Percentiles rank a stretch among this genome's conserved stretches.
phyloP scores from a whole-genome alignment of 2,113 vertebrate genomes.

The Hippopotamus amphibius region DNA sequence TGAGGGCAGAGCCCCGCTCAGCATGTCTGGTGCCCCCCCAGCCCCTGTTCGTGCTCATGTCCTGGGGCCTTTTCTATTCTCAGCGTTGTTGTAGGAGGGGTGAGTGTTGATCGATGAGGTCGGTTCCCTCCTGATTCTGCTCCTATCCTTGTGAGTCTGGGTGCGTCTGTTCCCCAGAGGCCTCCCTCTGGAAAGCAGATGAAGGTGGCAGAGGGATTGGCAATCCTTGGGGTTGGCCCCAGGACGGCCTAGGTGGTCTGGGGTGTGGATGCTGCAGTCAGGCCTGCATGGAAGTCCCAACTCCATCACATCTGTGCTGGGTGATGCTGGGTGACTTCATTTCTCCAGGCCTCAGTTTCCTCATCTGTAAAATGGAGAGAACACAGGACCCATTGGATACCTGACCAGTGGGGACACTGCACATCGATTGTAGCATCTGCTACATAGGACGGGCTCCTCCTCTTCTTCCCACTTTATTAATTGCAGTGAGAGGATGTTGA shows the following conservation, averaged over 20 bases:
- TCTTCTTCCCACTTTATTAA: too few species aligned
- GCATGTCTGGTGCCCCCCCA: rapidly evolving
- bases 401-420: not conserved
- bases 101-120: not conserved
- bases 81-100: not conserved
- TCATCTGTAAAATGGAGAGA: not conserved
- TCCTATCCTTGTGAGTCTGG: not conserved
- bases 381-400: not conserved
- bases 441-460: rapidly evolving
- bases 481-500: rapidly evolving
- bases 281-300: too few species aligned
- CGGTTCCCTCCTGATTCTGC: rapidly evolving
- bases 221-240: rapidly evolving
- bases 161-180: not conserved
- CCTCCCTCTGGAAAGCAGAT: not conserved
- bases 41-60: rapidly evolving
- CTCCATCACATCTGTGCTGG: not conserved
- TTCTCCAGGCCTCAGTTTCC: not conserved
- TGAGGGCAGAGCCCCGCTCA: not conserved
- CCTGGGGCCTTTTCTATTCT: not conserved
- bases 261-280: not conserved
- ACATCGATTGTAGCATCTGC: rapidly evolving
- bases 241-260: not conserved
- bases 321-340: not conserved
- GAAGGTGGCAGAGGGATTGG: not conserved